phyloP scores from a whole-genome alignment of 30 jellyfish, hydroid and myxozoan genomes.

The Aurelia coerulea region DNA sequence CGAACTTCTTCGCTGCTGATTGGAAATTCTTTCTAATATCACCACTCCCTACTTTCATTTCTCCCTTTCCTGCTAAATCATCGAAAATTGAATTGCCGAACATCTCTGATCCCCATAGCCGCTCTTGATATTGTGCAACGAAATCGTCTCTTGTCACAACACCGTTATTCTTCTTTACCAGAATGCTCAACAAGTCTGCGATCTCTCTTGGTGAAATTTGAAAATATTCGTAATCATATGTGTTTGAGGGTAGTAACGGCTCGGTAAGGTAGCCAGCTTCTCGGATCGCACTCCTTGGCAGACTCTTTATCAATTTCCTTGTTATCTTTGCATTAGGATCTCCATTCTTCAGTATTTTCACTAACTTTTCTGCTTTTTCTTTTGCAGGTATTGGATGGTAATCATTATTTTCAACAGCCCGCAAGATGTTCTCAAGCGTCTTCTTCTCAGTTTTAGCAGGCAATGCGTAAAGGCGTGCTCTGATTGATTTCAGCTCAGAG shows the following conservation, averaged over 20 bases:
- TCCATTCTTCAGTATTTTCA: constrained; percentile 32
- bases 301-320: constrained; percentile 1
- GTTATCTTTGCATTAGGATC: constrained; percentile 8
- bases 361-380: constrained; percentile 26
- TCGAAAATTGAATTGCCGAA: constrained; percentile 49
- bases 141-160: constrained; percentile 45
- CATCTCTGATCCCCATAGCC: constrained; percentile 58
- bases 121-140: constrained; percentile 26
- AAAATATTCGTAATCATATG: constrained; percentile 66
- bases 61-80: constrained; percentile 29
- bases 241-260: constrained; percentile 68
- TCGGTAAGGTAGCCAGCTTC: constrained; percentile 34
- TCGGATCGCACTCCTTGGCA: constrained; percentile 59
- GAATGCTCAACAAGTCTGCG: constrained; percentile 21
- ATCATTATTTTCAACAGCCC: constrained; percentile 2
- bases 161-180: constrained; percentile 53
- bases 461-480: neutral
- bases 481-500: constrained; percentile 37
- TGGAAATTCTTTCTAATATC: constrained; percentile 21
- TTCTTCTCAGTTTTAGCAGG: neutral
- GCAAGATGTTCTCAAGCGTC: neutral
- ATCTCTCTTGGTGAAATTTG: constrained; percentile 44
- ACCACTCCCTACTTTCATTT: neutral
- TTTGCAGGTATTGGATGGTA: constrained; percentile 22
- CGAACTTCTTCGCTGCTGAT: constrained; percentile 25